phyloP scores from a whole-genome alignment of 2,113 vertebrate genomes.

The Myodes glareolus region DNA sequence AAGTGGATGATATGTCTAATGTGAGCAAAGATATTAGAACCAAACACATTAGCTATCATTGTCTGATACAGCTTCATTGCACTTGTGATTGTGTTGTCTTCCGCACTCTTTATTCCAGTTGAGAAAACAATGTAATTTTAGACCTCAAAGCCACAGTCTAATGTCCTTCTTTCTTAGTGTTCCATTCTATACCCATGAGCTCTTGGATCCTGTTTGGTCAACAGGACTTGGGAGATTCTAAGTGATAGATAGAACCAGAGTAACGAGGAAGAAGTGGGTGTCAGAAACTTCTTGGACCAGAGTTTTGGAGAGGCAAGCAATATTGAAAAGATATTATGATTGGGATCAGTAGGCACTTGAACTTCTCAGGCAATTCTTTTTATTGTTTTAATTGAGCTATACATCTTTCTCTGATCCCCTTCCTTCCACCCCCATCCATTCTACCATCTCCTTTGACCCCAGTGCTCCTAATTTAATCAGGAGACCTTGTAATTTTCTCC shows the following conservation, averaged over 20 bases:
- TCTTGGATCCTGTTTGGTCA: not conserved
- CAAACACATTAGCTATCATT: not conserved
- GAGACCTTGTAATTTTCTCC: too few species aligned
- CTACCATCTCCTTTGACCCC: too few species aligned
- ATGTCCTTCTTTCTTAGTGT: not conserved
- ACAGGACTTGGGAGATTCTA: not conserved
- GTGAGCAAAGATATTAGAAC: not conserved
- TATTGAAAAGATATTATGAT: not conserved
- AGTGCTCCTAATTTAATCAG: too few species aligned
- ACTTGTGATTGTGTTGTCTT: not conserved
- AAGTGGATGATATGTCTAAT: not conserved
- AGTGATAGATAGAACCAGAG: not conserved
- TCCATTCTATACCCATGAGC: not conserved
- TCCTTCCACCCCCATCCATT: too few species aligned
- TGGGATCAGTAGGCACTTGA: not conserved
- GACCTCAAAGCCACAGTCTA: not conserved
- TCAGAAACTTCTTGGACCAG: not conserved
- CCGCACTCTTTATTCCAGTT: not conserved
- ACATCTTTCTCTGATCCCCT: too few species aligned
- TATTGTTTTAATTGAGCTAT: too few species aligned
- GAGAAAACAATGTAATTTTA: not conserved
- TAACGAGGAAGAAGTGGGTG: not conserved
- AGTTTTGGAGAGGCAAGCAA: not conserved
- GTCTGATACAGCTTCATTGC: not conserved
- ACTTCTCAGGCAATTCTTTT: not conserved